Evolutionary conservation across 2,113 vertebrate genomes (phyloP).

Genomic region (Falco punctatus): DNA sequence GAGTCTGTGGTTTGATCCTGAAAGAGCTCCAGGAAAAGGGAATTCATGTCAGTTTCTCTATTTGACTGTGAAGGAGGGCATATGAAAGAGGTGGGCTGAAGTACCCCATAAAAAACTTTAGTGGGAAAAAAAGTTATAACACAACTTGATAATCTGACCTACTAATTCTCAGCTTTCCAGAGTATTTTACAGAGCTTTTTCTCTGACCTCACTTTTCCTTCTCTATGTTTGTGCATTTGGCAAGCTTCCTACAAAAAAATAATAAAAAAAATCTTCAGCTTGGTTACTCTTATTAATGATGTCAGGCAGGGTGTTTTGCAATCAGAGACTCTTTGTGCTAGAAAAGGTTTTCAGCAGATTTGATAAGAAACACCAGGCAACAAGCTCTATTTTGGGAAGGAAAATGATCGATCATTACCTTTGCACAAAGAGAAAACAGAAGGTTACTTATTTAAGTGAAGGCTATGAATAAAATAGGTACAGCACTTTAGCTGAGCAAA

Average conservation of each 20-base stretch:
- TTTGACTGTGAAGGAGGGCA: not conserved
- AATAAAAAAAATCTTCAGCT: not conserved
- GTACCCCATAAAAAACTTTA: not conserved
- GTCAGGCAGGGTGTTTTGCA: not conserved
- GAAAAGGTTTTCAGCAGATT: not conserved
- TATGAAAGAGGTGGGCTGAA: not conserved
- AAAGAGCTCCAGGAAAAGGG: not conserved
- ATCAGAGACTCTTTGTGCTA: not conserved
- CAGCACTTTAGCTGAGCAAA: not conserved
- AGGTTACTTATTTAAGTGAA: slow-evolving; percentile 21
- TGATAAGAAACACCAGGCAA: slow-evolving; percentile 18
- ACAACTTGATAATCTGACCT: not conserved
- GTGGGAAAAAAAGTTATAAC: not conserved
- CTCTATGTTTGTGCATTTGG: not conserved
- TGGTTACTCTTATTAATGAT: slow-evolving; percentile 31
- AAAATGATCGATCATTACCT: slow-evolving; percentile 16
- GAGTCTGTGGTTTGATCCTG: not conserved
- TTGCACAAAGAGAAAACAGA: slow-evolving; percentile 17
- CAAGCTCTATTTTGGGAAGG: slow-evolving; percentile 16
- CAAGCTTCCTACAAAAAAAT: not conserved
- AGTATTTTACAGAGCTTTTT: not conserved
- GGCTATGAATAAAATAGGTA: slow-evolving; percentile 5
- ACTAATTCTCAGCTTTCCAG: not conserved
- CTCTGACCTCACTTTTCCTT: not conserved
- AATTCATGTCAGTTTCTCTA: not conserved